Evolutionary conservation across 2,797 vertebrate species (phyloP).

Genomic region (Chiloscyllium punctatum): DNA sequence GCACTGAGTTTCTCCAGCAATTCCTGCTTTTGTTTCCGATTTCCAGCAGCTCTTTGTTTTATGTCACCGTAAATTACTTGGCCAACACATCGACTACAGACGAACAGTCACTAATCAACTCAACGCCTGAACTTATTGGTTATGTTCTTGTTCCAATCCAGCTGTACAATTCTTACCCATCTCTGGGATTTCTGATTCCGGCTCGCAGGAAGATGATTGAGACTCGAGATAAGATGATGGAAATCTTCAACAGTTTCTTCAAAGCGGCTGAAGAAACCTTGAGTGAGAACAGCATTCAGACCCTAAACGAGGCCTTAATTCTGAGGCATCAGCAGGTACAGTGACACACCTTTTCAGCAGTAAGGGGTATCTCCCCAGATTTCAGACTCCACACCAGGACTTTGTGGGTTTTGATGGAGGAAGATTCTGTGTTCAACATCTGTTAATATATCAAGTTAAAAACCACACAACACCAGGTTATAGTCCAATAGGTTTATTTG

Average conservation of each 20-base stretch:
- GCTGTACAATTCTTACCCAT: background rate
- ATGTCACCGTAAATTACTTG: no score
- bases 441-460: background rate
- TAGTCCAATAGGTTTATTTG: no score
- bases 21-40: no score
- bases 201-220: background rate
- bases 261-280: background rate
- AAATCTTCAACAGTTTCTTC: background rate
- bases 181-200: background rate
- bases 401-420: background rate
- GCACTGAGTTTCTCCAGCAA: no score
- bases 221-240: background rate
- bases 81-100: no score
- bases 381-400: background rate
- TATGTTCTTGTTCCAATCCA: background rate
- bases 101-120: background rate
- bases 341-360: background rate
- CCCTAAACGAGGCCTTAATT: background rate
- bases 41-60: no score
- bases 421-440: no score
- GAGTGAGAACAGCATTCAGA: background rate
- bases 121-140: background rate
- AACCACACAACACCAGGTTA: no score
- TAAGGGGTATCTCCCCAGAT: background rate
- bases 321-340: background rate